phyloP scores from a whole-genome alignment of 2,113 vertebrate species.

The Scomber japonicus region DNA sequence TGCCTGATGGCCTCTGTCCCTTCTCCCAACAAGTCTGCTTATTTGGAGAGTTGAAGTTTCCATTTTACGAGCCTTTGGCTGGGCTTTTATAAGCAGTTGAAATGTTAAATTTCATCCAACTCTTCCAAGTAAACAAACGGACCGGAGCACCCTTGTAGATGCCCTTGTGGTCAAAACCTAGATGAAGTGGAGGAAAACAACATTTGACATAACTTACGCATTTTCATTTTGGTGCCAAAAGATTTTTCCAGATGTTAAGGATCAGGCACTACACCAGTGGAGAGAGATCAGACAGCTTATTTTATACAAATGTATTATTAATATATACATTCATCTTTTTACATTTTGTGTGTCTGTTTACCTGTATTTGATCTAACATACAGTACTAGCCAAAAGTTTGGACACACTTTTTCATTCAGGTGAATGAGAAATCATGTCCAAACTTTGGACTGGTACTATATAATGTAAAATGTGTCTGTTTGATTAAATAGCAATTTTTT shows the following conservation, averaged over 20 bases:
- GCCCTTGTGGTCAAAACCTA: conserved; percentile 8
- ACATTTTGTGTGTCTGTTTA: background rate
- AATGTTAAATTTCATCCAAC: conserved; percentile 21
- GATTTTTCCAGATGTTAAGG: background rate
- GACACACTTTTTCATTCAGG: no score
- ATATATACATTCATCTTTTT: conserved; percentile 1
- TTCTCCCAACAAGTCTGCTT: conserved; percentile 67
- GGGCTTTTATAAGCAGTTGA: background rate
- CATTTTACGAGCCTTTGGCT: conserved; percentile 21
- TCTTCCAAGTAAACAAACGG: conserved; percentile 73
- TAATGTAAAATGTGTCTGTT: conserved; percentile 8
- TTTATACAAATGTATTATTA: background rate
- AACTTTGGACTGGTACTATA: no score
- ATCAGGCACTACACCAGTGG: background rate
- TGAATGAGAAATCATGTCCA: no score
- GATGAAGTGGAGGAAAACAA: conserved; percentile 8
- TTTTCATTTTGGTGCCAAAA: background rate
- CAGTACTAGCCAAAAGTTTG: no score
- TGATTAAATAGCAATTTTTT: conserved; percentile 1
- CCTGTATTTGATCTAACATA: background rate
- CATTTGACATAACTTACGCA: background rate
- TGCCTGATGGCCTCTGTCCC: conserved; percentile 58
- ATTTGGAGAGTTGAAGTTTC: conserved; percentile 68
- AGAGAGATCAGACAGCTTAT: background rate
- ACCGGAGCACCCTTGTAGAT: background rate